Evolutionary conservation across 2,113 vertebrate species (phyloP).

Genomic region (Morone saxatilis): DNA sequence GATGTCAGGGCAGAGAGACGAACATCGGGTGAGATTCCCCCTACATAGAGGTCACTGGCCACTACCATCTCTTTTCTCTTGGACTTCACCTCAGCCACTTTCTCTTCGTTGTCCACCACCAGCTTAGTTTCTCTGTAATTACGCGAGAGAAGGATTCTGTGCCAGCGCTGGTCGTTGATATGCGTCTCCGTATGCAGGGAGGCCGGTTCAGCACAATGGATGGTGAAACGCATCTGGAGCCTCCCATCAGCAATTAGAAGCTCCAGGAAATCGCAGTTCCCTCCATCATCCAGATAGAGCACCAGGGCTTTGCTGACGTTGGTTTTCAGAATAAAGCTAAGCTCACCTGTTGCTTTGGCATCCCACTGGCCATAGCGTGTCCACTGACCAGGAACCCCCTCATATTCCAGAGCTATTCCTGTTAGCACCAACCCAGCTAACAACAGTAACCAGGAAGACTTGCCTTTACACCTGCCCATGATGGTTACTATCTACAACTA

Average conservation of each 20-base stretch:
- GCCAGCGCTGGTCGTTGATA: conserved; percentile 92
- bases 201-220: conserved; percentile 93
- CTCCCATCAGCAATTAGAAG: conserved; percentile 89
- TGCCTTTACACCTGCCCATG: conserved; percentile 70
- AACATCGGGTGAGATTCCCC: conserved; percentile 93
- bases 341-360: conserved; percentile 88
- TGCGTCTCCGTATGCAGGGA: conserved; percentile 87
- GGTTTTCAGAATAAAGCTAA: conserved; percentile 93
- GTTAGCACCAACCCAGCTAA: conserved; percentile 76
- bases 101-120: conserved; percentile 91
- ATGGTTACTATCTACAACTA: conserved; percentile 66
- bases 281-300: conserved; percentile 94
- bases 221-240: conserved; percentile 91
- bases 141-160: conserved; percentile 89
- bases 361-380: conserved; percentile 93
- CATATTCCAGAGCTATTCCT: conserved; percentile 89
- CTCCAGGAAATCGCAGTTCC: conserved; percentile 96
- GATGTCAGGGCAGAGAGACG: conserved; percentile 94
- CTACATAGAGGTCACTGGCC: conserved; percentile 93
- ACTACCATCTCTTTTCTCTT: conserved; percentile 93
- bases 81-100: conserved; percentile 90
- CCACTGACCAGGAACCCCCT: conserved; percentile 93
- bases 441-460: conserved; percentile 60
- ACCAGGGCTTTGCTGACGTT: conserved; percentile 91
- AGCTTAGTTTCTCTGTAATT: conserved; percentile 88